Base-by-base conservation (phyloP, 1,140 invertebrate genomes). In the Brachionus calyciflorus region DNA sequence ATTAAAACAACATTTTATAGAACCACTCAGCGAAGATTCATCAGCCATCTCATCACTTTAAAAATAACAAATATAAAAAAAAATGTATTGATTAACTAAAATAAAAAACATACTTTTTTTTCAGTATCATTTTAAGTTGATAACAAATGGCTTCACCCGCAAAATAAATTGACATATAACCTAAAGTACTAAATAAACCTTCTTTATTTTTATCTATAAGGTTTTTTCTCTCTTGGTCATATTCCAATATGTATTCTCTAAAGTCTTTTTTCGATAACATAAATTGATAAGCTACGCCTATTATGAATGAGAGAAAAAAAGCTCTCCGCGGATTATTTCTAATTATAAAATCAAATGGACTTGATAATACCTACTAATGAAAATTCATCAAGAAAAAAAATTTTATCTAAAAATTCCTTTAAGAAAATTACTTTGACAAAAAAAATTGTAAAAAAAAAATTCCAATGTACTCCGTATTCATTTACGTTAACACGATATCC, bases 121-220 rank as follows among this genome's bases (percentile, higher is more conserved):
- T 73, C 2, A 73, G 1, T 21, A 73, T 73, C 1, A 3, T 37
- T 37, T 73, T 73, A 26, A 73, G 10, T 10, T 40, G 7, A 33
- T 51, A 73, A 40, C 69, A 73, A 55, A 73, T 73, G 17, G 46
- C 21, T 51, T 49, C 69, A 24, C 21, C 69, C 40, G 89, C 86
- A 70, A 94, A 86, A 82, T 93, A 96, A 0, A 96, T 82, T 1
- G 89, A 88, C 14, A 94, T 82, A 83, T 94, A 96, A 2, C 94
- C 94, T 2, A 91, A 84, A 28, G 89, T 86, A 0, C 94, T 94
- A 33, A 89, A 88, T 40, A 97, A 86, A 0, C 94, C 94, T 87
- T 97, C 94, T 79, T 92, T 88, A 84, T 98, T 98, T 0, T 92
- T 90, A 77, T 88, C 86, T 0, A 96, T 65, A 24, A 65, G 9